Evolutionary conservation across 1,140 invertebrate species (phyloP).

Genomic region (Uloborus diversus): DNA sequence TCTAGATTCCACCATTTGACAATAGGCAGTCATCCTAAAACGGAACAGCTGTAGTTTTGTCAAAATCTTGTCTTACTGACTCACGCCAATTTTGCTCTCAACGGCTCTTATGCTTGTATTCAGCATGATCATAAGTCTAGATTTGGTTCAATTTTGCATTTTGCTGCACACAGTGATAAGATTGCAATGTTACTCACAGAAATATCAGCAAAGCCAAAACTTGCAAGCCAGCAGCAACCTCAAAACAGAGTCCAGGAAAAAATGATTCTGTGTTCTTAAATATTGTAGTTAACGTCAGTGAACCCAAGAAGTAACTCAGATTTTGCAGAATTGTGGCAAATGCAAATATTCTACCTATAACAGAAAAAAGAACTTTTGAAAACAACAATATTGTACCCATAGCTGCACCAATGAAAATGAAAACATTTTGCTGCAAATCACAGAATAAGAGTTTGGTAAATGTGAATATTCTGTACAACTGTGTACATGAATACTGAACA

Average conservation of each 20-base stretch:
- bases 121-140: not conserved
- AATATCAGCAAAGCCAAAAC: conserved; percentile 21
- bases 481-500: not conserved
- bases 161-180: not conserved
- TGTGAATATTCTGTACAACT: not conserved
- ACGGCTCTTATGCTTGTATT: not conserved
- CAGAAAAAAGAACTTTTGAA: not conserved
- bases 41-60: not conserved
- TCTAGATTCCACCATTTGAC: not conserved
- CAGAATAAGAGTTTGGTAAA: not conserved
- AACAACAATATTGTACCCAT: not conserved
- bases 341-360: conserved; percentile 63
- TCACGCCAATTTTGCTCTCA: not conserved
- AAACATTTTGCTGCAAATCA: not conserved
- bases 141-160: not conserved
- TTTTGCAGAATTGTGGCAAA: conserved; percentile 66
- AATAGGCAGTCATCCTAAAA: not conserved
- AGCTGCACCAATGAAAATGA: not conserved
- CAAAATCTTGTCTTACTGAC: not conserved
- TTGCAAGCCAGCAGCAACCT: conserved; percentile 18
- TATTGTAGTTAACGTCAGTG: conserved; percentile 15
- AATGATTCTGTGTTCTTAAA: conserved; percentile 4
- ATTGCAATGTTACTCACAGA: not conserved
- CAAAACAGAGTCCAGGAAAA: conserved; percentile 25
- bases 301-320: conserved; percentile 58